Conservation (phyloP, 2,113 vertebrate genomes). For the Kobus ellipsiprymnus region DNA sequence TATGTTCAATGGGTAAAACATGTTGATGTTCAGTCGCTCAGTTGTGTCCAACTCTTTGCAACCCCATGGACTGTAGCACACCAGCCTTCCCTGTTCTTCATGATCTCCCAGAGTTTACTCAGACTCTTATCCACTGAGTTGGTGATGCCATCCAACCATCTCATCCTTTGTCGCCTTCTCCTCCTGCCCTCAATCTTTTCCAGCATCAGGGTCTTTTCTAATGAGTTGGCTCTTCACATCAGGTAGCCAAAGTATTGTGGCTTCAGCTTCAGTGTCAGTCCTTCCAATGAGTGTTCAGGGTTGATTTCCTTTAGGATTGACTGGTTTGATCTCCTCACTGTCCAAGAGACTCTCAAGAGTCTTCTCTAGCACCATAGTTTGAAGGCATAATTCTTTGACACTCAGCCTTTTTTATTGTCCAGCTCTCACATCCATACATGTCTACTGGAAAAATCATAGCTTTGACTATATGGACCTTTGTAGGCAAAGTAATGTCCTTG, state of each 20-base stretch:
- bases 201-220: neutral
- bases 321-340: neutral
- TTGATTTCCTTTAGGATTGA: neutral
- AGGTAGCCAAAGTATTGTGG: neutral
- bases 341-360: neutral
- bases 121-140: neutral
- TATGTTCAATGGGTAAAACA: neutral
- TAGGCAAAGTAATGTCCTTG: neutral
- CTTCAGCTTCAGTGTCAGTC: neutral
- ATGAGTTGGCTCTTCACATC: neutral
- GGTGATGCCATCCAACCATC: neutral
- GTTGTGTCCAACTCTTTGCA: neutral
- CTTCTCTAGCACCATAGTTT: neutral
- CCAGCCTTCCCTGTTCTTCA: neutral
- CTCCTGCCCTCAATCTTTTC: neutral
- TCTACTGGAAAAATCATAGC: neutral
- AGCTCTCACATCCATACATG: neutral
- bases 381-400: neutral
- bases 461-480: neutral
- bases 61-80: neutral
- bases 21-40: neutral
- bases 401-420: neutral
- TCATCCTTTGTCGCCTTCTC: neutral
- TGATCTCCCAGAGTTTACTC: neutral
- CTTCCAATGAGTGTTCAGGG: neutral